Evolutionary conservation across 53 echinoderm and acorn worm species (phyloP).

Genomic region (Holothuria scabra): DNA sequence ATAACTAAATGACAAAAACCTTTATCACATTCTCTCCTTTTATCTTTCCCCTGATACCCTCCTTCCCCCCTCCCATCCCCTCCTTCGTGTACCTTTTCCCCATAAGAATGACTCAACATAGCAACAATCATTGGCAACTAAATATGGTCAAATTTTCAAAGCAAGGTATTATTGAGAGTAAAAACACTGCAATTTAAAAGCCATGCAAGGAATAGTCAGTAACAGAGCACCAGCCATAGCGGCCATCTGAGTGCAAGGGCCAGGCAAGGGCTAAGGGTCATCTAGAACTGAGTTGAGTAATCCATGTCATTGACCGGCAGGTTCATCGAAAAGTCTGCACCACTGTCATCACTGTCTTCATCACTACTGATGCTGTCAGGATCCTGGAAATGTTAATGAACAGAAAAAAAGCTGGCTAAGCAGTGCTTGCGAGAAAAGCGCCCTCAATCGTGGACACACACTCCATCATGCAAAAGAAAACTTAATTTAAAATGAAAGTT

Average conservation of each 20-base stretch:
- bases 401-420: conserved; percentile 31
- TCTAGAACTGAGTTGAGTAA: conserved; percentile 14
- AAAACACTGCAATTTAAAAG: conserved; percentile 1
- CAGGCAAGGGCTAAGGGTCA: background rate
- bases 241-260: background rate
- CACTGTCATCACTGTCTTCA: conserved; percentile 41
- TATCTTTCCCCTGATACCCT: too few relatives aligned
- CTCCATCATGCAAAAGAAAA: too few relatives aligned
- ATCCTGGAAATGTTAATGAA: conserved; percentile 43
- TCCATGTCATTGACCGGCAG: conserved; percentile 27
- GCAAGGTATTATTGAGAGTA: background rate
- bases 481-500: too few relatives aligned
- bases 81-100: too few relatives aligned
- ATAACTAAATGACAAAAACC: too few relatives aligned
- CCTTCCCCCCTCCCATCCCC: too few relatives aligned
- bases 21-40: too few relatives aligned
- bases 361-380: conserved; percentile 43
- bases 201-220: conserved; percentile 15
- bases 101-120: too few relatives aligned
- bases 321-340: conserved; percentile 9
- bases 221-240: background rate
- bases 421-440: background rate
- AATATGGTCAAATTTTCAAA: too few relatives aligned
- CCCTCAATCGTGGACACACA: too few relatives aligned
- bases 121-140: too few relatives aligned